Percentiles rank a stretch among this genome's conserved stretches.
phyloP scores from a whole-genome alignment of 2,888 invertebrate species.

The Choristoneura rosaceana region DNA sequence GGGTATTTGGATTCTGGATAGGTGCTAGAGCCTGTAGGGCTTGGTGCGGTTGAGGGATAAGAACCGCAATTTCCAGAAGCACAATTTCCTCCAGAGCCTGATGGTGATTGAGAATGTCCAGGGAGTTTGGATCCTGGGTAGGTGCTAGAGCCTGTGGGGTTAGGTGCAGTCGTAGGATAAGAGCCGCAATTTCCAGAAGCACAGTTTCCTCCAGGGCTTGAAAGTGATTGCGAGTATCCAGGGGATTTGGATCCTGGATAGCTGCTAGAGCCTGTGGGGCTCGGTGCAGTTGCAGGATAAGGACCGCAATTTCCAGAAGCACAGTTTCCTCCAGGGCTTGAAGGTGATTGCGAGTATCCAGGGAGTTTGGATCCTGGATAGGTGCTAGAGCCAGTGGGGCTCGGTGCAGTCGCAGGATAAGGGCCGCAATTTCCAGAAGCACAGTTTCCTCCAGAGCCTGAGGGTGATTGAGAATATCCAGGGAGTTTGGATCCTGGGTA shows the following conservation, averaged over 20 bases:
- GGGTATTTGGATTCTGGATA: slow-evolving; percentile 26
- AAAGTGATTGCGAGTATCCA: slow-evolving; percentile 21
- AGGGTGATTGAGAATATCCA: neutral
- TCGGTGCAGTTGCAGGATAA: neutral
- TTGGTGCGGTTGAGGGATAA: slow-evolving; percentile 14
- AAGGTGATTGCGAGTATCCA: neutral
- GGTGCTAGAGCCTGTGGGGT: neutral
- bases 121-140: slow-evolving; percentile 21
- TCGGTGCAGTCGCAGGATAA: slow-evolving; percentile 13
- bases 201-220: slow-evolving; percentile 34
- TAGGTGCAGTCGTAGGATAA: slow-evolving; percentile 19
- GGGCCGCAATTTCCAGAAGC: slow-evolving; percentile 30
- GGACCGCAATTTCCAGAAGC: slow-evolving; percentile 11
- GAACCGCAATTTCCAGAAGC: slow-evolving; percentile 22
- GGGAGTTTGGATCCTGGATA: slow-evolving; percentile 6
- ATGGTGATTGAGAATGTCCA: slow-evolving; percentile 6
- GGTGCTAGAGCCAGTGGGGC: neutral
- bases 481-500: slow-evolving; percentile 7
- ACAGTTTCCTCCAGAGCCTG: slow-evolving; percentile 29
- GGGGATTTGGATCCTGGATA: slow-evolving; percentile 12
- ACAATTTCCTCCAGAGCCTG: slow-evolving; percentile 12
- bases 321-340: neutral
- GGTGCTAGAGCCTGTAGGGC: slow-evolving; percentile 4
- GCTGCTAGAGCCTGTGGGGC: neutral
- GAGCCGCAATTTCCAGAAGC: slow-evolving; percentile 33